Evolutionary conservation across 2,888 invertebrate species (phyloP), one percentile per base, ranked within the genome.

Genomic region (Pherbina coryleti): DNA sequence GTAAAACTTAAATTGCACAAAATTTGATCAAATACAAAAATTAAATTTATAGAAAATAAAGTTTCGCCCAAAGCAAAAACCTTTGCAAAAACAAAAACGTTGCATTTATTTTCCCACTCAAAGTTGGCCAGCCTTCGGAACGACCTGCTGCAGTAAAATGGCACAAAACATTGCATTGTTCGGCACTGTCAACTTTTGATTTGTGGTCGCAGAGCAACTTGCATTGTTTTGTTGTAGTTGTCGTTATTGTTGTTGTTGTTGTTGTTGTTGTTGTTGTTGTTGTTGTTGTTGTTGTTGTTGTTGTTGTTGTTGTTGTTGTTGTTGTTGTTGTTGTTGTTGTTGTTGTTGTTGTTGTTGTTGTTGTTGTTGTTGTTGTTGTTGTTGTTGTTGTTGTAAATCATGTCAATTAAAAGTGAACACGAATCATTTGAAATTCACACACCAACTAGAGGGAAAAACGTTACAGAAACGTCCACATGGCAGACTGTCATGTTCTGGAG

Each of bases 351-450:
- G 31, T 14, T 28, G 69, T n/a, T 25, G 37, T 72, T 57, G 72
- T 51, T 28, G 57, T n/a, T n/a, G n/a, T n/a, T 73, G 34, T 22
- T 37, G 57, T n/a, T 11, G 73, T 37, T 57, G 31, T 14, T 28
- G 69, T n/a, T 25, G 37, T 72, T 57, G 72, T 51, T 28, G 57
- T 72, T 55, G 71, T 67, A 69, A 69, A 69, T 69, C 69, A 69
- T 69, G 69, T 49, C 69, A 69, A 69, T 69, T 49, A 49, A 69
- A 31, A 64, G 31, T 31, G 64, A 64, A 64, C 64, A 64, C 64
- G 64, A 64, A 64, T 31, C 64, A 31, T 64, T 28, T 64, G 64
- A 64, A 64, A 31, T 64, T 31, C 8, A 31, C n/a, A 64, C 64
- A 11, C 14, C 25, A 19, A 55, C 55, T 19, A 22, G 22, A 55